Conservation (phyloP, 2,888 invertebrate genomes). For the Chromoteleia sp. region DNA sequence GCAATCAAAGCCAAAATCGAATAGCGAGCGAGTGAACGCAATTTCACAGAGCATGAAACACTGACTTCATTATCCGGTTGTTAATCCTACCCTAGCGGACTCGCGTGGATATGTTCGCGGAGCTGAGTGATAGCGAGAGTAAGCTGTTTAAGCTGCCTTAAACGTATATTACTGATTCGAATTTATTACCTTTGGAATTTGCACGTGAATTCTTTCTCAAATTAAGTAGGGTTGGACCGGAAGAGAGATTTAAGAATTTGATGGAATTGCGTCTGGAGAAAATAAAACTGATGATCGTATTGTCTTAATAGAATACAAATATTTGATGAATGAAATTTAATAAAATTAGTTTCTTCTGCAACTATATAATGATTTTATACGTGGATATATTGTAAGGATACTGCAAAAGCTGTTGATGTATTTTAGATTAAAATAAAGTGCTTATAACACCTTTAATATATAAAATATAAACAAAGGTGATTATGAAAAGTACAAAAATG, state of each 20-base stretch:
- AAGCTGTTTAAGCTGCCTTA: conserved; percentile 69
- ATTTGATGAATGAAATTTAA: neutral
- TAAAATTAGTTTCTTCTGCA: neutral
- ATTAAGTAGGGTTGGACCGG: conserved; percentile 2
- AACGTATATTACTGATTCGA: conserved; percentile 68
- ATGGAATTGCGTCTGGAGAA: conserved; percentile 24
- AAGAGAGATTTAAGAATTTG: conserved; percentile 17
- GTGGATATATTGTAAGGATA: too few relatives aligned
- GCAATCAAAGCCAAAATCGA: conserved; percentile 83
- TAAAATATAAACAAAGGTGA: too few relatives aligned
- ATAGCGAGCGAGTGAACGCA: conserved; percentile 80
- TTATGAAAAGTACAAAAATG: too few relatives aligned
- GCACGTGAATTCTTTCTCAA: conserved; percentile 57
- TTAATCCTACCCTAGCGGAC: conserved; percentile 79
- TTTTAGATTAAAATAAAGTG: too few relatives aligned
- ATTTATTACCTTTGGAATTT: conserved; percentile 57
- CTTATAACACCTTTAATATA: too few relatives aligned
- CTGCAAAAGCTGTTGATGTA: too few relatives aligned
- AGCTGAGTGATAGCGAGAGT: conserved; percentile 70
- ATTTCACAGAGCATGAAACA: conserved; percentile 85
- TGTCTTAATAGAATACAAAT: conserved; percentile 20
- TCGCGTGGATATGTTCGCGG: conserved; percentile 66
- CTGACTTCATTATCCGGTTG: conserved; percentile 85
- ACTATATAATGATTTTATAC: neutral
- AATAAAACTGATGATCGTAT: conserved; percentile 8